Percentiles rank a stretch among this genome's conserved stretches.
Conservation (phyloP, 2,113 vertebrate species). For the Mormyrus lacerda region DNA sequence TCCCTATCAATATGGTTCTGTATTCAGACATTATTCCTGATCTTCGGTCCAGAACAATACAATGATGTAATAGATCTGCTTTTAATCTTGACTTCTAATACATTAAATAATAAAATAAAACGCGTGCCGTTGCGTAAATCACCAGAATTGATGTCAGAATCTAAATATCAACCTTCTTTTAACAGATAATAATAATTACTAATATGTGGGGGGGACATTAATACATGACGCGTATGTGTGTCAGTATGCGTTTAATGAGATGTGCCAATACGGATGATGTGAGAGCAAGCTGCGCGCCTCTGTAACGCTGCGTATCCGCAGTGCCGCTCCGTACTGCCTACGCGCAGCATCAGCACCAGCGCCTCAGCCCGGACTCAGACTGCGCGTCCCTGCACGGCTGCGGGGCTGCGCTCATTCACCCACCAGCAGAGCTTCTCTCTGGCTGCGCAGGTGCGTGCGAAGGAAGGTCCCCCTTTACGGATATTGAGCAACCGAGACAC, state of each 20-base stretch:
- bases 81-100: background rate
- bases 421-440: background rate
- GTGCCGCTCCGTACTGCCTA: slow-evolving; percentile 33
- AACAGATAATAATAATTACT: background rate
- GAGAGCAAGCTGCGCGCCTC: background rate
- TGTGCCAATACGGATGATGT: background rate
- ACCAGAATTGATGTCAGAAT: background rate
- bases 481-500: slow-evolving; percentile 1
- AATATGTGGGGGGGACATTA: background rate
- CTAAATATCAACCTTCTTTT: background rate
- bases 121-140: background rate
- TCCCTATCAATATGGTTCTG: background rate
- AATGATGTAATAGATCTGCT: background rate
- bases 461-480: background rate
- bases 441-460: slow-evolving; percentile 30
- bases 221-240: background rate
- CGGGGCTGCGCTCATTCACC: slow-evolving; percentile 31
- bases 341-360: slow-evolving; percentile 24
- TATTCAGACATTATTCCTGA: background rate
- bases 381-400: slow-evolving; percentile 46
- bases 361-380: slow-evolving; percentile 5
- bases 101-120: background rate
- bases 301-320: slow-evolving; percentile 17
- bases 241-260: background rate
- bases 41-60: background rate